These are phyloP conservation scores for Hypomecis punctinalis DNA, from an alignment of 2,888 invertebrate genomes.

Conservation along the genomic window DNA sequence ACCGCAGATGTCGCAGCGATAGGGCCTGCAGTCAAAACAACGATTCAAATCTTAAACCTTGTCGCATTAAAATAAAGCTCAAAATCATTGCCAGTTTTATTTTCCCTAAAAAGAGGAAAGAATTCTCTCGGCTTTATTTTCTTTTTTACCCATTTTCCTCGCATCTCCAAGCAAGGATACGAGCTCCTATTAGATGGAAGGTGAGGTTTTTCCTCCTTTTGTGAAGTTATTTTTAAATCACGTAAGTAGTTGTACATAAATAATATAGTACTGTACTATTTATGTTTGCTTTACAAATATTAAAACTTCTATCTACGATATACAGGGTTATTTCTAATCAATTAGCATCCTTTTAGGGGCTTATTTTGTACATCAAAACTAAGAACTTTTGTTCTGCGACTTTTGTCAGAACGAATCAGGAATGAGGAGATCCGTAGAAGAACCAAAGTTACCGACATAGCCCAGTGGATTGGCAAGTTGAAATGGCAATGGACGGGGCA, in stretches of 20 bases:
- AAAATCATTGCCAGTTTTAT: background rate
- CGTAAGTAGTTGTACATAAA: background rate
- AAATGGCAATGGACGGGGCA: too few relatives aligned
- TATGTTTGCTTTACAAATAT: background rate
- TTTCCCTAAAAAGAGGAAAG: constrained; percentile 12
- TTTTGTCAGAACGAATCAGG: too few relatives aligned
- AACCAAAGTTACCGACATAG: too few relatives aligned
- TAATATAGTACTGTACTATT: background rate
- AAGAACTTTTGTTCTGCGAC: too few relatives aligned
- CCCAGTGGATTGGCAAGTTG: too few relatives aligned
- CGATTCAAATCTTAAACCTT: constrained; percentile 1
- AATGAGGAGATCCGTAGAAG: too few relatives aligned
- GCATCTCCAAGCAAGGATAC: constrained; percentile 15
- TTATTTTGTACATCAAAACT: too few relatives aligned
- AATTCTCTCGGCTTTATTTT: constrained; percentile 10
- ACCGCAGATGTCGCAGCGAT: constrained; percentile 78
- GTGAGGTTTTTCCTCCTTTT: constrained; percentile 9
- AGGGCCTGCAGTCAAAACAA: constrained; percentile 60
- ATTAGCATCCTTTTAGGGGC: too few relatives aligned
- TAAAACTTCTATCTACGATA: too few relatives aligned
- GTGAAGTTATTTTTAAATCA: constrained; percentile 1
- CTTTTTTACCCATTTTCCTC: constrained; percentile 21
- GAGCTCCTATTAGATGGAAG: constrained; percentile 12
- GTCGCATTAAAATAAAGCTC: background rate
- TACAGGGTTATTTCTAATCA: too few relatives aligned